These are phyloP conservation scores for Drosophila rellima DNA, from an alignment of 2,888 invertebrate genomes.

Conservation along the genomic window DNA sequence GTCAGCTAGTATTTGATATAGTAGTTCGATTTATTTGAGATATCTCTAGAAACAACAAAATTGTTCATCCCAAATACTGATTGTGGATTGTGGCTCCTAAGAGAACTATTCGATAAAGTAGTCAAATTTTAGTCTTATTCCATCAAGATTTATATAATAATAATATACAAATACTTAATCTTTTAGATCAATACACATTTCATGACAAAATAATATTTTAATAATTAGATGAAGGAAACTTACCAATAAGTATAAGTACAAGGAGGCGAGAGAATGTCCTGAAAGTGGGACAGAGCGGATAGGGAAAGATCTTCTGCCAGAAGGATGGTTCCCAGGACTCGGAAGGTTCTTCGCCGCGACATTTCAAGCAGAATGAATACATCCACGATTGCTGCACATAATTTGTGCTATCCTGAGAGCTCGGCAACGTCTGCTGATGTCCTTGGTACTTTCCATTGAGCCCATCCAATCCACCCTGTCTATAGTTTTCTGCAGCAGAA, in stretches of 20 bases:
- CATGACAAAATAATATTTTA: too few relatives aligned
- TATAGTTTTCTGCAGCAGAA: constrained; percentile 76
- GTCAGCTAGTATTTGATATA: too few relatives aligned
- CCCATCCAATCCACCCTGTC: constrained; percentile 81
- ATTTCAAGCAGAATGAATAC: constrained; percentile 92
- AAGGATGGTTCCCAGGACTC: constrained; percentile 93
- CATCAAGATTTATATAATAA: not conserved
- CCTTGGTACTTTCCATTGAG: constrained; percentile 81
- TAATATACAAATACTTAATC: not conserved
- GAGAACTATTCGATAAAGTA: too few relatives aligned
- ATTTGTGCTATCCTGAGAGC: constrained; percentile 55
- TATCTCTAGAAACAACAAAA: too few relatives aligned
- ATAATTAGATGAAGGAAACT: constrained; percentile 36
- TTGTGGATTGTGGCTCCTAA: too few relatives aligned
- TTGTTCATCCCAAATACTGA: too few relatives aligned
- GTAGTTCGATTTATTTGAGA: too few relatives aligned
- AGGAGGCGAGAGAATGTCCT: constrained; percentile 92
- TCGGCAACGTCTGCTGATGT: constrained; percentile 56
- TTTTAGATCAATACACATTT: not conserved
- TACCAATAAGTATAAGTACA: constrained; percentile 90
- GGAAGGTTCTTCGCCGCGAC: constrained; percentile 90
- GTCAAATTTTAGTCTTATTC: too few relatives aligned
- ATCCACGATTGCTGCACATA: constrained; percentile 90
- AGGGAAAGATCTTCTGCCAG: constrained; percentile 93
- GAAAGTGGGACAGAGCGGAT: constrained; percentile 94